Conservation (phyloP, 2,113 vertebrate species). For the Saccopteryx leptura region DNA sequence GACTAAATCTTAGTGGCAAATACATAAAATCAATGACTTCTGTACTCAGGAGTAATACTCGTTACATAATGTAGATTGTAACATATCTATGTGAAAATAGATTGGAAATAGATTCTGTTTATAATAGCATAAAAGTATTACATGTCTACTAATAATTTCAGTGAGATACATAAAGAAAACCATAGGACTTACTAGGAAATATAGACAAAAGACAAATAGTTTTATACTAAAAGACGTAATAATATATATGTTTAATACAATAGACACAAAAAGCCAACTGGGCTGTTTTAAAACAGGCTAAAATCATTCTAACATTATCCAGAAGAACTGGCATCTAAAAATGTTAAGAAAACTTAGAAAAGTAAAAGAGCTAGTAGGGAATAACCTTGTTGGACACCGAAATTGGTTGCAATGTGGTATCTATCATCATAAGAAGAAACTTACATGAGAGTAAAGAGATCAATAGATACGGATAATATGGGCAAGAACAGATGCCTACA, state of each 20-base stretch:
- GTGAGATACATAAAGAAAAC: neutral
- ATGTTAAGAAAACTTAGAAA: neutral
- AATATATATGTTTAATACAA: neutral
- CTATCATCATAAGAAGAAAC: neutral
- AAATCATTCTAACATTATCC: slow-evolving; percentile 2
- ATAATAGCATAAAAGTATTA: neutral
- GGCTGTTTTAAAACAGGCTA: neutral
- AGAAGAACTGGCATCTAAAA: neutral
- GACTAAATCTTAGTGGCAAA: neutral
- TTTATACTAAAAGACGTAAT: neutral
- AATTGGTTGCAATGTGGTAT: neutral
- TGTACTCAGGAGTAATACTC: neutral
- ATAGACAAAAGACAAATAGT: neutral
- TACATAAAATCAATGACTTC: neutral
- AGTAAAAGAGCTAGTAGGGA: neutral
- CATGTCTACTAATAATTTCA: neutral
- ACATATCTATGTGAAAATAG: neutral
- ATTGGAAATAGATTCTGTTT: neutral
- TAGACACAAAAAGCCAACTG: neutral
- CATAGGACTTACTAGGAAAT: neutral
- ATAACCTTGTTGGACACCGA: neutral
- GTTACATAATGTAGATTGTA: neutral
- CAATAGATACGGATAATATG: neutral
- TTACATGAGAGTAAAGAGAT: neutral
- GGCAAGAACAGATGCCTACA: neutral